Base-by-base conservation (phyloP, 2,797 vertebrate genomes). In the Lutjanus campechanus region DNA sequence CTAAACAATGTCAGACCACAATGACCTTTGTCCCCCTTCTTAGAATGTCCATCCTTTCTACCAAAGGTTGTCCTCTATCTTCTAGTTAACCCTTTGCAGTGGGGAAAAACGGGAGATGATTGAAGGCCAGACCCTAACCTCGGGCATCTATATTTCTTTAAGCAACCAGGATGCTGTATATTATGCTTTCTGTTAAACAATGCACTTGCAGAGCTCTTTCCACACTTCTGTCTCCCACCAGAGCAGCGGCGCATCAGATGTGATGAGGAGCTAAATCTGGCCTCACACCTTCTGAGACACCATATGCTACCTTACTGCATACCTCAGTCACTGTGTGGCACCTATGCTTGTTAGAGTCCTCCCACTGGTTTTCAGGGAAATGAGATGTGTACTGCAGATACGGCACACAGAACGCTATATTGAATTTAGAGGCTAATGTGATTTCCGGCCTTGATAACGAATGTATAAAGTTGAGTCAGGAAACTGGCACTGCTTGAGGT, bases 201-300 rank as follows among this genome's bases (percentile, higher is more conserved):
- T 15, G 41, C 17, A 59, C 50, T 65, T 49, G 1, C 63, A 41
- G n/a, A 79, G 40, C 16, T 80, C 58, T n/a, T 25, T 77, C 25
- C 47, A 55, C 63, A 69, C 56, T 44, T 60, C 53, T 66, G 25
- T 58, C 36, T 61, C 53, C 53, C 46, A 36, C 22, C 47, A 53
- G 43, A 76, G 68, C 51, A 66, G 46, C 69, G 8, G 12, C 25
- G 46, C 78, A 60, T 81, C 71, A 80, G 59, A 80, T 44, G 51
- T 71, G 71, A 43, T 62, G 41, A 82, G 20, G 60, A 85, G 60
- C 83, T 89, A 90, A 83, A 89, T 87, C 20, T 4, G 76, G 72
- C 76, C 46, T 87, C 59, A 80, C 83, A 90, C 82, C 25, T 87
- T 79, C 50, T 46, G 46, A 76, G 81, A 70, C 78, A 63, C 84